phyloP scores from a whole-genome alignment of 2,888 invertebrate genomes.

The Hirtodrosophila trivittata region DNA sequence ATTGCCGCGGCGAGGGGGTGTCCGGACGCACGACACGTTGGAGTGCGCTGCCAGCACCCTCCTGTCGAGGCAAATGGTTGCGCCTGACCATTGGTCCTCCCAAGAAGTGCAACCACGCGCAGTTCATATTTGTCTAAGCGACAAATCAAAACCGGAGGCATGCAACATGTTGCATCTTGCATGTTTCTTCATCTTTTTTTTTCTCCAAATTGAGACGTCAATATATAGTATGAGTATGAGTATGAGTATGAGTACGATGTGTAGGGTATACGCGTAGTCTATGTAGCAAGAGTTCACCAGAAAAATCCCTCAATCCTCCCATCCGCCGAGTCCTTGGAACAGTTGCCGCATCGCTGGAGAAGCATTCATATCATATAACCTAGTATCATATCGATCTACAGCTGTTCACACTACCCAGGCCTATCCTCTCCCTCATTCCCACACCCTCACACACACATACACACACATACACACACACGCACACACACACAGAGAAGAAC shows the following conservation, averaged over 20 bases:
- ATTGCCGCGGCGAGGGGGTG: constrained; percentile 93
- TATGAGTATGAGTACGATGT: constrained; percentile 26
- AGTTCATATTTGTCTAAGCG: constrained; percentile 83
- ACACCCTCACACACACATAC: neutral
- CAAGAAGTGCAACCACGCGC: constrained; percentile 83
- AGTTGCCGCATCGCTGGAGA: constrained; percentile 21
- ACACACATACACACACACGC: constrained; percentile 6
- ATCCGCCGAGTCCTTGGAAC: constrained; percentile 2
- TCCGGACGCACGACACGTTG: constrained; percentile 90
- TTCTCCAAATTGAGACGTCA: constrained; percentile 38
- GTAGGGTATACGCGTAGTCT: constrained; percentile 56
- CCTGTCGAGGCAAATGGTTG: constrained; percentile 95
- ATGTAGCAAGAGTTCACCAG: constrained; percentile 47
- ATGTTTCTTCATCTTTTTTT: constrained; percentile 11
- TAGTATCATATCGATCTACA: constrained; percentile 22
- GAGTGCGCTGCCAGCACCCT: constrained; percentile 92
- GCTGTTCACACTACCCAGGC: neutral
- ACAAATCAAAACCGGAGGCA: neutral
- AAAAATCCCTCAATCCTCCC: neutral
- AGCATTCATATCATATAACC: constrained; percentile 46
- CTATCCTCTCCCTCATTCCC: neutral
- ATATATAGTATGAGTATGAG: constrained; percentile 27
- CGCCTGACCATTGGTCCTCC: constrained; percentile 85
- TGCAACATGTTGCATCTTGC: constrained; percentile 1
- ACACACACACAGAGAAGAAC: constrained; percentile 32